Percentiles rank a stretch among this genome's conserved stretches.
phyloP scores from a whole-genome alignment of 2,888 invertebrate genomes.

The Drosophila subsilvestris region DNA sequence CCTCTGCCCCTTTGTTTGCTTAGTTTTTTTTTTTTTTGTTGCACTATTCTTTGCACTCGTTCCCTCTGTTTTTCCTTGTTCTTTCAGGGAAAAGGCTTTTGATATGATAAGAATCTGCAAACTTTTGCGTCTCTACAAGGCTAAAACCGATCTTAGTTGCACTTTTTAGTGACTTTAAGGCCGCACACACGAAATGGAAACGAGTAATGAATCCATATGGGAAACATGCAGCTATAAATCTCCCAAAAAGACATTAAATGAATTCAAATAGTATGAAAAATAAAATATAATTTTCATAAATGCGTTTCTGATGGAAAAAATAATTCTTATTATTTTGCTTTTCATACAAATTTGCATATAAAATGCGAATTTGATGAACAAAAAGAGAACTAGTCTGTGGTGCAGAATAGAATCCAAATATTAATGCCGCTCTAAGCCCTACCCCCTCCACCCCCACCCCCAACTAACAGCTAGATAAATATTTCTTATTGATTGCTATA shows the following conservation, averaged over 20 bases:
- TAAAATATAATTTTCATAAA: neutral
- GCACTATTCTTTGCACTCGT: neutral
- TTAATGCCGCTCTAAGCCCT: neutral
- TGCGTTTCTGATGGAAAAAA: conserved; percentile 4
- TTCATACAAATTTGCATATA: conserved; percentile 24
- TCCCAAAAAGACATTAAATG: neutral
- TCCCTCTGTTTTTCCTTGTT: neutral
- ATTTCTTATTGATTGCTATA: conserved; percentile 7
- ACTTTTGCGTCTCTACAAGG: conserved; percentile 5
- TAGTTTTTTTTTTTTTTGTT: conserved; percentile 23
- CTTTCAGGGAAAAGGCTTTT: neutral
- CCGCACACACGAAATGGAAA: neutral
- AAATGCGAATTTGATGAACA: conserved; percentile 14
- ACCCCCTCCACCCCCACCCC: too few species aligned
- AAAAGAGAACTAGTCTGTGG: neutral
- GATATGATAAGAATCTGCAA: conserved; percentile 25
- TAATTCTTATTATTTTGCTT: neutral
- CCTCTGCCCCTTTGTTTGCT: conserved; percentile 21
- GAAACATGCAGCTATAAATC: neutral
- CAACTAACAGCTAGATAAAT: neutral
- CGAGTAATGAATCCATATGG: too few species aligned
- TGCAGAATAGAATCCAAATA: neutral
- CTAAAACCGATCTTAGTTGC: neutral
- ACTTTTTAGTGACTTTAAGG: neutral
- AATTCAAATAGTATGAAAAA: neutral